Evolutionary conservation across 2,797 vertebrate species (phyloP), one percentile per base, ranked within the genome.

Genomic region (Mormyrus proboscirostris): DNA sequence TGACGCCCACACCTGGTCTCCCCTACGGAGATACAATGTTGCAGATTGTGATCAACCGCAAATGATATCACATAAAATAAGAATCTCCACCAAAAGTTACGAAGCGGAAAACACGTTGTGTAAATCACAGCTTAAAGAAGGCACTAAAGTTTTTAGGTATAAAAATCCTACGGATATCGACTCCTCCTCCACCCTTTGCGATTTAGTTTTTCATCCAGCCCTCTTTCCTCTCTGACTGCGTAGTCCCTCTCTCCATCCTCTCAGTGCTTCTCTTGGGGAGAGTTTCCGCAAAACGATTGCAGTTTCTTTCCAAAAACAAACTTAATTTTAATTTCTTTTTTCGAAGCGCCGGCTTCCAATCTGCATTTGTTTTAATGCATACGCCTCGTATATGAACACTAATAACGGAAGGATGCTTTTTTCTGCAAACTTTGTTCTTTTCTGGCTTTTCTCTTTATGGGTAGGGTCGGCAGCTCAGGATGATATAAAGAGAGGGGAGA

Each of bases 401-500:
- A 47, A 79, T 79, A 79, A 79, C n/a, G 41, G 41, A 47, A 79
- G 33, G 38, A 79, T 79, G 73, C 3, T 44, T 44, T 79, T 55
- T 29, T 53, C 83, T 7, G 83, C 83, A 29, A 29, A 49, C 47
- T 86, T 86, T 29, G 83, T 33, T 5, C 83, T 86, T 51, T 3
- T 86, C 47, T 53, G 10, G 50, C 50, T 86, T 53, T 29, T 86
- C 50, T 7, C 50, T 12, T 86, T 86, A 53, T 86, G 83, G 83
- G 83, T 2, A 50, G 83, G 83, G 4, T 53, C 47, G 22, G 83
- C 47, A 14, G 50, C 83, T 86, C 47, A 90, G 83, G 89, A 89
- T 41, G 87, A 4, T 49, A 44, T 38, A 8, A 79, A 9, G 41
- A 47, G 6, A 79, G 14, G 14, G 16, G 73, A 4, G 5, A 47